These are phyloP conservation scores for Lasioglossum calceatum DNA, from an alignment of 2,888 invertebrate species.

Conservation along the genomic window DNA sequence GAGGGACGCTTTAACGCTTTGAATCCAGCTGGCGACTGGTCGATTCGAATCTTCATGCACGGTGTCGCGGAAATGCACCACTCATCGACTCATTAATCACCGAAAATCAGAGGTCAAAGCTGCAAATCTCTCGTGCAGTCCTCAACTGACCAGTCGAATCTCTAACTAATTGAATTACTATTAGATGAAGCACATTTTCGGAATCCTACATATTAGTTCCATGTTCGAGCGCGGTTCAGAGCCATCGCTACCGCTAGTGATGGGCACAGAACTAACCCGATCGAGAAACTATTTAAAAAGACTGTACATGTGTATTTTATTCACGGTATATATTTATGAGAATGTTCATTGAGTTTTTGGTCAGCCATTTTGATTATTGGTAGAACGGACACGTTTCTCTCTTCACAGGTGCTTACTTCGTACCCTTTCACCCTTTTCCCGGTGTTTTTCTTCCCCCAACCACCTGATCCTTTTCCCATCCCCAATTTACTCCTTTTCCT, in stretches of 20 bases:
- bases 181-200: neutral
- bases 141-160: neutral
- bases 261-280: too few species aligned
- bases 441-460: neutral
- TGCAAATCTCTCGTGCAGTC: neutral
- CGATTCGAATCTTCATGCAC: neutral
- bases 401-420: neutral
- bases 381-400: neutral
- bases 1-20: conserved; percentile 21
- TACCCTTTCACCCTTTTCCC: neutral
- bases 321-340: neutral
- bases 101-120: neutral
- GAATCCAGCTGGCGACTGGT: neutral
- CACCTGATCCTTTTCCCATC: neutral
- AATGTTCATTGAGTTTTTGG: neutral
- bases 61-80: neutral
- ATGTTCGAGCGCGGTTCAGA: neutral
- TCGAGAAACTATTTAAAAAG: too few species aligned
- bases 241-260: neutral
- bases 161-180: neutral
- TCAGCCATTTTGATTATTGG: neutral
- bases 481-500: neutral
- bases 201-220: neutral
- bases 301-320: neutral
- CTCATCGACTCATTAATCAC: neutral